Evolutionary conservation across 2,797 vertebrate species (phyloP), one percentile per base, ranked within the genome.

Genomic region (Helarctos malayanus): DNA sequence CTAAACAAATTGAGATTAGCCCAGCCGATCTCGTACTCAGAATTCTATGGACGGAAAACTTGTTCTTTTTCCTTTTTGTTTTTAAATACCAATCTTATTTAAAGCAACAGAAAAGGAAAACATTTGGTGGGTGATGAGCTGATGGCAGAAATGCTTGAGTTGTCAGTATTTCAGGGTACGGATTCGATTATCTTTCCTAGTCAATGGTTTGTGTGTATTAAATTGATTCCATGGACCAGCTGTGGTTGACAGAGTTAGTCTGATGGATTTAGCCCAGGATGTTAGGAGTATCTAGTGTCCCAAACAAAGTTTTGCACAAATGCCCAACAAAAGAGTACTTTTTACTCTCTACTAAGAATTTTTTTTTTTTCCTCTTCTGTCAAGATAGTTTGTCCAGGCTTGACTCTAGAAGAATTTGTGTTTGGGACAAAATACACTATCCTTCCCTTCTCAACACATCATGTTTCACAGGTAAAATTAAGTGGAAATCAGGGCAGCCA

Each of bases 1-100:
- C 95, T 97, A 98, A 98, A 97, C 96, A 96, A 95, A 81, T 10
- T 80, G 65, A 91, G 84, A 84, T 78, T 57, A 80, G 47, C 65
- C 4, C 65, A 21, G 27, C 57, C 88, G 71, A 56, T 79, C 41
- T n/a, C 73, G 21, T 41, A 47, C 45, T 88, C 76, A 81, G 92
- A 83, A 83, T 92, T 87, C 84, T 88, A 71, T 32, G 56, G 47
- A 23, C 59, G n/a, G 88, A 96, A 96, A 94, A 63, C 9, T 54
- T 65, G 69, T 49, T 79, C 38, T 61, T 59, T 3, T 16, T 27
- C 23, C 19, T 32, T 90, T 86, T 59, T 91, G 68, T 29, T 89
- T 86, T 65, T 54, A 79, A 89, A 93, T 56, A 76, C 49, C 59
- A 76, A 63, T 56, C 21, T 49, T 90, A 86, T 94, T 95, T 94